Conservation (phyloP, 37 sponge, comb jelly and placozoan genomes). For the Chondrilla cf. caribensis region DNA sequence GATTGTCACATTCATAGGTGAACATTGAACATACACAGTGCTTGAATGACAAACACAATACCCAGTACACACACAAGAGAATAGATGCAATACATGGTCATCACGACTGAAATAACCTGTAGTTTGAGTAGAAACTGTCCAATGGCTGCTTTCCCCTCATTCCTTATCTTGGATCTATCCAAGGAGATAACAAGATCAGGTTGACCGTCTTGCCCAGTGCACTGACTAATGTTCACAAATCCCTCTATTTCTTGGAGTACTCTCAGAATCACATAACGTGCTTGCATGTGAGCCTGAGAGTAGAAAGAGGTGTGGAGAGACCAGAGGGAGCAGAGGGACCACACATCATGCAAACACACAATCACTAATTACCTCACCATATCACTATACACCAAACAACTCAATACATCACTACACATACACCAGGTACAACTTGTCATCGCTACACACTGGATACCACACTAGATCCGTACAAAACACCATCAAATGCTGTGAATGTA, state of each 20-base stretch:
- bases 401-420: too few species aligned
- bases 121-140: conserved; percentile 78
- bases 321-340: too few species aligned
- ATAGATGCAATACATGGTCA: not conserved
- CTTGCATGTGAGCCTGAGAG: conserved; percentile 95
- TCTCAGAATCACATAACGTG: conserved; percentile 84
- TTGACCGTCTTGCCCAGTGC: conserved; percentile 49
- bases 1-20: too few species aligned
- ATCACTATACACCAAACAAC: too few species aligned
- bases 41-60: not conserved
- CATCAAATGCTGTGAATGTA: too few species aligned
- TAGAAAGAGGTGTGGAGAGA: not conserved
- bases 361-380: too few species aligned
- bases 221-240: conserved; percentile 49
- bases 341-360: too few species aligned
- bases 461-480: too few species aligned
- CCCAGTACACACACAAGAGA: not conserved
- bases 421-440: too few species aligned
- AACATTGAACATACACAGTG: too few species aligned
- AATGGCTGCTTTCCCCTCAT: conserved; percentile 74
- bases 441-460: too few species aligned
- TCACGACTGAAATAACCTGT: conserved; percentile 51
- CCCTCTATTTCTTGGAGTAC: conserved; percentile 68
- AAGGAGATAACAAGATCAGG: conserved; percentile 65
- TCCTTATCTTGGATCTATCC: conserved; percentile 59